Percentiles rank a stretch among this genome's conserved stretches.
Conservation (phyloP, 2,797 vertebrate genomes). For the Coluber constrictor region DNA sequence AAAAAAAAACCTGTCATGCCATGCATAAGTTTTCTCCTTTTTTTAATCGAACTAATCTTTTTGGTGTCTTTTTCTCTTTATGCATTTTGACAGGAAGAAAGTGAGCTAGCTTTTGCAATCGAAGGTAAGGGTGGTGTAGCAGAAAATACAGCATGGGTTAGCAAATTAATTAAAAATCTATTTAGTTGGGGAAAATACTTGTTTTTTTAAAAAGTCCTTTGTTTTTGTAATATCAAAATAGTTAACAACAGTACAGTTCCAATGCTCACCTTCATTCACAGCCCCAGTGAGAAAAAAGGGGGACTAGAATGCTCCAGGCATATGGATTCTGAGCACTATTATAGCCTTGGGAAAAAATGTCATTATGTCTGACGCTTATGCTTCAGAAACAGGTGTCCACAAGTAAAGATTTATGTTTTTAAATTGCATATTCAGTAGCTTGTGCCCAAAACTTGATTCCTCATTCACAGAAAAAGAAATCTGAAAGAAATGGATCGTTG, state of each 20-base stretch:
- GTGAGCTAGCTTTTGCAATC: slow-evolving; percentile 15
- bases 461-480: slow-evolving; percentile 45
- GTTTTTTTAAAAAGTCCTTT: slow-evolving; percentile 7
- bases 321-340: slow-evolving; percentile 27
- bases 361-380: slow-evolving; percentile 47
- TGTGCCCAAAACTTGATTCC: neutral
- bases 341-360: slow-evolving; percentile 36
- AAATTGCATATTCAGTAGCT: slow-evolving; percentile 13
- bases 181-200: neutral
- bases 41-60: neutral
- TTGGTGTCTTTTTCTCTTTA: neutral
- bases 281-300: slow-evolving; percentile 1
- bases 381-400: slow-evolving; percentile 17
- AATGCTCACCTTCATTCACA: neutral
- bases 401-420: slow-evolving; percentile 27
- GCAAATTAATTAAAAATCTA: neutral
- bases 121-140: neutral
- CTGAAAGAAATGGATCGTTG: slow-evolving; percentile 39
- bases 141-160: neutral
- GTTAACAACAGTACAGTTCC: slow-evolving; percentile 1
- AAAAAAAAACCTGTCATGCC: neutral
- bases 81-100: slow-evolving; percentile 16
- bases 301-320: slow-evolving; percentile 38
- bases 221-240: slow-evolving; percentile 42
- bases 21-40: neutral